A percentile compares a stretch with the other conserved stretches of the same genome.
These are phyloP conservation scores for Pluvianellus socialis DNA, from an alignment of 2,113 vertebrate species.

Conservation along the genomic window DNA sequence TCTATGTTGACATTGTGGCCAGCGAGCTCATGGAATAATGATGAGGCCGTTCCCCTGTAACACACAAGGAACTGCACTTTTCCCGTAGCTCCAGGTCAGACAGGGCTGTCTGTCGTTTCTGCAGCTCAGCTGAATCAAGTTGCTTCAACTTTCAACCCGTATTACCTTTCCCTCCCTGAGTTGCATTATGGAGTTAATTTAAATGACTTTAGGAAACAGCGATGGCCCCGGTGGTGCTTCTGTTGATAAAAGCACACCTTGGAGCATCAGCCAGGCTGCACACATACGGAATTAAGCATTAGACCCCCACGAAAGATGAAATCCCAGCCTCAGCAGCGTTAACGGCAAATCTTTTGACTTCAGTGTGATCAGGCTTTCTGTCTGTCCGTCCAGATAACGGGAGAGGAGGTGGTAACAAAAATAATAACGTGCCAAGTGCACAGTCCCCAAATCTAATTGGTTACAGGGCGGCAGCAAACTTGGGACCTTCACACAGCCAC, in stretches of 20 bases:
- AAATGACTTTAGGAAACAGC: background rate
- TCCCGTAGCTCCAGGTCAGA: background rate
- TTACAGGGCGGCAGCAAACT: background rate
- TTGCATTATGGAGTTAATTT: background rate
- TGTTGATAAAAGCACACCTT: background rate
- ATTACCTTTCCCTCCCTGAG: background rate
- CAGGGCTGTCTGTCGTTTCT: background rate
- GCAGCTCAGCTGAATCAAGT: background rate
- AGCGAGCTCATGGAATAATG: constrained; percentile 10
- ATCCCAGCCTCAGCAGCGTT: background rate
- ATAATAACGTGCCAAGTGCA: background rate
- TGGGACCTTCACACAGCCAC: background rate
- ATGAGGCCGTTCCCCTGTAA: background rate
- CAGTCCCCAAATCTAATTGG: background rate
- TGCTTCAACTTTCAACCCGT: background rate
- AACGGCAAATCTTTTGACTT: background rate
- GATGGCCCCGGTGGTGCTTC: background rate
- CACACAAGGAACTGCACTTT: background rate
- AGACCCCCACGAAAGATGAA: background rate
- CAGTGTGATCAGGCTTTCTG: background rate
- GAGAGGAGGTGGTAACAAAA: background rate
- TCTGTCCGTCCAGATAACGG: background rate
- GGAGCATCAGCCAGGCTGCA: background rate
- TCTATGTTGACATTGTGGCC: background rate
- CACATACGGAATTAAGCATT: background rate